phyloP scores from a whole-genome alignment of 2,888 invertebrate species.

The Yponomeuta plumbellus region DNA sequence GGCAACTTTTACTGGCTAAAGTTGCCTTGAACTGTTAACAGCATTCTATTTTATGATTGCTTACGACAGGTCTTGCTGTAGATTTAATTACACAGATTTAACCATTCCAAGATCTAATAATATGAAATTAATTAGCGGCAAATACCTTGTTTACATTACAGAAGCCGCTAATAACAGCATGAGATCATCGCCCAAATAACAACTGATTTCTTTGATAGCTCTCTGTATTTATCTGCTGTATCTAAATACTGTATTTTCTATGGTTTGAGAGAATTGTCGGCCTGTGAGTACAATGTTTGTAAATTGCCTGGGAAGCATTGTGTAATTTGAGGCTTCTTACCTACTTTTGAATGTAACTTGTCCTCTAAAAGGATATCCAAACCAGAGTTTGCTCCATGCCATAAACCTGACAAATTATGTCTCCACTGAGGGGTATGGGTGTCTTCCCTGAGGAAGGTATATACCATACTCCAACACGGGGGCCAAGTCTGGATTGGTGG shows the following conservation, averaged over 20 bases:
- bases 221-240: neutral
- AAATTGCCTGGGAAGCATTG: too few relatives aligned
- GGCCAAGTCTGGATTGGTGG: too few relatives aligned
- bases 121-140: neutral
- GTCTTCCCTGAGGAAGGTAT: too few relatives aligned
- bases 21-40: too few relatives aligned
- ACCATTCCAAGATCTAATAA: neutral
- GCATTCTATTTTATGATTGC: neutral
- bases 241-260: neutral
- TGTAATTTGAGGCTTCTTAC: too few relatives aligned
- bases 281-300: neutral
- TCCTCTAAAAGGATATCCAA: too few relatives aligned
- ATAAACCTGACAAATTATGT: too few relatives aligned
- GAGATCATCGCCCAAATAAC: conserved; percentile 12
- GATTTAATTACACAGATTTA: neutral
- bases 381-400: too few relatives aligned
- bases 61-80: neutral
- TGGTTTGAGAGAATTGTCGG: neutral
- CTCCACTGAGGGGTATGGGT: too few relatives aligned
- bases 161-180: conserved; percentile 1
- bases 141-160: neutral
- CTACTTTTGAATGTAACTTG: too few relatives aligned
- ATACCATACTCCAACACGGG: too few relatives aligned
- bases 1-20: too few relatives aligned
- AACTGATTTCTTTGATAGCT: neutral